These are phyloP conservation scores for Sialis fuliginosa DNA, from an alignment of 2,888 invertebrate species.

Conservation along the genomic window DNA sequence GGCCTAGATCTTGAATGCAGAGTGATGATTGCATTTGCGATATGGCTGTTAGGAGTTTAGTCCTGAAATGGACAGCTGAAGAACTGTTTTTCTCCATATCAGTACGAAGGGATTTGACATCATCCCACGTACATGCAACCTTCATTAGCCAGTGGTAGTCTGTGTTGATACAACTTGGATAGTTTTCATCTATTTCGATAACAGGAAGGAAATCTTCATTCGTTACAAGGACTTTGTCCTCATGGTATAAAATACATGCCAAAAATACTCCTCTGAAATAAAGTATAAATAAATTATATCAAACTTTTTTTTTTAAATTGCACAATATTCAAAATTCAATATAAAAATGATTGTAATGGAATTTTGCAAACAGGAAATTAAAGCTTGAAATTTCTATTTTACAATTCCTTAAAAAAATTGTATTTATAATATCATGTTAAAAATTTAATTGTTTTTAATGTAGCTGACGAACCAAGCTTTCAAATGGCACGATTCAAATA, in stretches of 20 bases:
- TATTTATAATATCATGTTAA: no score
- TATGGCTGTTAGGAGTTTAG: slow-evolving; percentile 81
- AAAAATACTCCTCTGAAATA: slow-evolving; percentile 75
- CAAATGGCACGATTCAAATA: no score
- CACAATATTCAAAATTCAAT: neutral
- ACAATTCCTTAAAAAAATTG: no score
- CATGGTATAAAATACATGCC: slow-evolving; percentile 84
- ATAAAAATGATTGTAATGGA: neutral
- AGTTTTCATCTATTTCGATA: slow-evolving; percentile 92
- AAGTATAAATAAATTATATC: slow-evolving; percentile 2
- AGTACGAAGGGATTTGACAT: slow-evolving; percentile 74
- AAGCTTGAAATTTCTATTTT: no score
- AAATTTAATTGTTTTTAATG: no score
- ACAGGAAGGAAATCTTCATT: slow-evolving; percentile 95
- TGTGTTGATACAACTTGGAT: slow-evolving; percentile 74
- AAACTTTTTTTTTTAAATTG: neutral
- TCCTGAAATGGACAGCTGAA: slow-evolving; percentile 79
- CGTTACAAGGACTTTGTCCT: slow-evolving; percentile 89
- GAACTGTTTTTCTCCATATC: slow-evolving; percentile 91
- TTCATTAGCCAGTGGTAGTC: slow-evolving; percentile 99
- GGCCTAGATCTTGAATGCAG: slow-evolving; percentile 86
- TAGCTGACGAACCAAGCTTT: no score
- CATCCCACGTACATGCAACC: slow-evolving; percentile 94
- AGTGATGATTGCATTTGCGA: slow-evolving; percentile 84
- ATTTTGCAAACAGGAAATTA: no score